Base-by-base conservation (phyloP, 2,888 invertebrate species). In the Eurois occulta region DNA sequence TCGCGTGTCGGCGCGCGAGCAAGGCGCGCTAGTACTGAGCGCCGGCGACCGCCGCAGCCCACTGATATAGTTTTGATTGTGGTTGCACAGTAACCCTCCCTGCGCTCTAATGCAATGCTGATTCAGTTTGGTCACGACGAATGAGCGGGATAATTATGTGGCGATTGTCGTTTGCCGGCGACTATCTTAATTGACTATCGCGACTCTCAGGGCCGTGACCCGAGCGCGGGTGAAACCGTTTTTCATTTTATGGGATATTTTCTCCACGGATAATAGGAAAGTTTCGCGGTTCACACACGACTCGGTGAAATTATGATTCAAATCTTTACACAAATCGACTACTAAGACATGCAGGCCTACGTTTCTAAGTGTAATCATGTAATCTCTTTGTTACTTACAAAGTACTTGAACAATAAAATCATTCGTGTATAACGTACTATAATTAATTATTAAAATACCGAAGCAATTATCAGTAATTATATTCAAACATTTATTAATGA, bases 61-160 rank as follows among this genome's bases (percentile, higher is more conserved):
- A 88, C 94, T 96, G 95, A 95, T 96, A 96, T 96, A 96, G 94
- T 96, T 96, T 94, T 94, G 95, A 94, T 95, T 91, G 94, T 94
- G 90, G 95, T 95, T 95, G 95, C 95, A 95, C 93, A 93, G 91
- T 92, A 93, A 93, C 95, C 95, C 95, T 95, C 94, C 95, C 95
- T 94, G 95, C 94, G 94, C 91, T 94, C 94, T 94, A 94, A 95
- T 95, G 96, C 95, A 95, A 93, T 94, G 93, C 93, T 93, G 93
- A 95, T 95, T 95, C 91, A 93, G 94, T 93, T 93, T 91, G 93
- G 96, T 96, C 96, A 96, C 96, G 95, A 96, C 94, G 94, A 95
- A 95, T 94, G 93, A 95, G 93, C 95, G 91, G 94, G 94, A 95
- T 95, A 96, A 96, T 96, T 95, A 94, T 92, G 93, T 92, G 93